Conservation (phyloP, 30 jellyfish, hydroid and myxozoan genomes). For the Aurelia aurita complex sp. Pacific region DNA sequence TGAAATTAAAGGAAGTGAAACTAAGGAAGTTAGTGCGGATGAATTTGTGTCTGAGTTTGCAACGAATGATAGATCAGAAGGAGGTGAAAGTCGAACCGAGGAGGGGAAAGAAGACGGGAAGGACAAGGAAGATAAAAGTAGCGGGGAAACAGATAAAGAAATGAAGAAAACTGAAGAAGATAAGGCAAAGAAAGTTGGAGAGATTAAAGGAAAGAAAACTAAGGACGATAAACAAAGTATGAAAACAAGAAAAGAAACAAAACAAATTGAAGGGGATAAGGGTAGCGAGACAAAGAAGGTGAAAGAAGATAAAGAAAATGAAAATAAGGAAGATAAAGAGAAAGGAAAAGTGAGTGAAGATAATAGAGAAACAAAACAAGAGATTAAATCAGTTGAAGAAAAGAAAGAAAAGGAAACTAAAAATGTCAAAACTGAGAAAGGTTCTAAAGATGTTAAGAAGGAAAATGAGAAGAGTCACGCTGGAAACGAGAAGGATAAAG, state of each 20-base stretch:
- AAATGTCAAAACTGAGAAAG: too few relatives aligned
- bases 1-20: neutral
- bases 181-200: neutral
- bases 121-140: neutral
- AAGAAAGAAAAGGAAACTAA: too few relatives aligned
- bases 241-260: neutral
- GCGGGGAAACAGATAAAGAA: neutral
- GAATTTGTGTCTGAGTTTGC: constrained; percentile 7
- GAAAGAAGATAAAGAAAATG: neutral
- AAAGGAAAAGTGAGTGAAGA: too few relatives aligned
- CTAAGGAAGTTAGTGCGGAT: neutral
- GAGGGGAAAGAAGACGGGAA: neutral
- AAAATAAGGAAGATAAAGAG: neutral
- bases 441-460: too few relatives aligned
- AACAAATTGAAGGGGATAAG: neutral
- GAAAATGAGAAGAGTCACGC: too few relatives aligned
- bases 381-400: too few relatives aligned
- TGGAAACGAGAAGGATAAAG: too few relatives aligned
- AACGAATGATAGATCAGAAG: neutral
- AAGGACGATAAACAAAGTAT: neutral
- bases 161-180: neutral
- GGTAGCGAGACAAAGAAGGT: neutral
- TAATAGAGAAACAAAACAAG: too few relatives aligned
- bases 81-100: neutral
- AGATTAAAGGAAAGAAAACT: neutral